Base-by-base conservation (phyloP, 1,140 invertebrate species). In the Hypothenemus hampei region DNA sequence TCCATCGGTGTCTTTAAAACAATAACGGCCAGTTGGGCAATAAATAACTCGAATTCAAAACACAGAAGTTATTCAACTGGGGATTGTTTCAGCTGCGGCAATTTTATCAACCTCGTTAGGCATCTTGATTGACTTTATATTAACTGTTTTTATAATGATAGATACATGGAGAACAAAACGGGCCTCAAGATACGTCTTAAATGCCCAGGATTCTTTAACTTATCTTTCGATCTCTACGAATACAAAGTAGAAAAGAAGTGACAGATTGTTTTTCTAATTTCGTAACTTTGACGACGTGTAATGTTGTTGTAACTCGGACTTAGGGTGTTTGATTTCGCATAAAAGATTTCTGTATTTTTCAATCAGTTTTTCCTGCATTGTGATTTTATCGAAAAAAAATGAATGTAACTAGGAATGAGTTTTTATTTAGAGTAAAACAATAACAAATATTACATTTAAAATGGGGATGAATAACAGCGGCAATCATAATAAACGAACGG, bases 221-320 rank as follows among this genome's bases (percentile, higher is more conserved):
- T 52, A 52, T 52, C 49, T 52, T 33, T 24, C 6, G 49, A 52
- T 52, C 49, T 52, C 24, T 13, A 19, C 23, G 39, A 13, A 16
- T 26, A 52, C 22, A 40, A 40, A 50, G 48, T 21, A 40, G 49
- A 52, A 43, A 20, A 31, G 48, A 43, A 52, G 49, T 52, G 49
- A 52, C 49, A 52, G 49, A 52, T 52, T 43, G 39, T 48, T 52
- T 52, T 52, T 37, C 18, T 35, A 41, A 29, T 50, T 50, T 40
- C 48, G 4, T 50, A 50, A 50, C 48, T 50, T 50, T 50, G 48
- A 50, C 48, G 48, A 41, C 48, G 48, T 40, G 40, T 39, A 50
- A 50, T 50, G 48, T 40, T 40, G 48, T 16, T 22, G 31, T 50
- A 50, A 50, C 48, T 50, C 40, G 16, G 43, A n/a, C n/a, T n/a